Base-by-base conservation (phyloP, 2,797 vertebrate genomes). In the Yasuhikotakia modesta region DNA sequence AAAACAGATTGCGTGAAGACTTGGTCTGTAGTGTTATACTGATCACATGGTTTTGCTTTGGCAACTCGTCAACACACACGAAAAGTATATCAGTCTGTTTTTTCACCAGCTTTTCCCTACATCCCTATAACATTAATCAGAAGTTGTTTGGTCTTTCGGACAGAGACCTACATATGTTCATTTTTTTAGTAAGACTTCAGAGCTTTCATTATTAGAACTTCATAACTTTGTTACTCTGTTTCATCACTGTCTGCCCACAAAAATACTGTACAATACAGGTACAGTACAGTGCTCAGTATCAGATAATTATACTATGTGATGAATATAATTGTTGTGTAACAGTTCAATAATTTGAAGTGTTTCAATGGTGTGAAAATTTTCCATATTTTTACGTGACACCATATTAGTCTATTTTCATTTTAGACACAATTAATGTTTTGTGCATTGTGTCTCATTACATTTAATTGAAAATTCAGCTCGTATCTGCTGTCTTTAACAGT, bases 21-120 rank as follows among this genome's bases (percentile, higher is more conserved):
- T 57, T 53, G 32, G 6, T 30, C 74, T 27, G 30, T 2, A 6
- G 45, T 43, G 43, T 68, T 72, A 71, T 43, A 11, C 10, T 66
- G 50, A 64, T 76, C 22, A 71, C 27, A 70, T 57, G 60, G 78
- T 76, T n/a, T 22, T 71, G 19, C 61, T 83, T 45, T 85, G 83
- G 76, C 70, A 71, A 45, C 35, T 43, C 57, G 57, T 60, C 79
- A 73, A 48, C 10, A 8, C 68, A 79, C 83, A 85, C 58, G 82
- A 85, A 80, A 86, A 86, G 45, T 78, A 43, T 79, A 86, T 86
- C 61, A 84, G 80, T 55, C 32, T 14, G 17, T 45, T 71, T 78
- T 69, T 74, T 60, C 60, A 79, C 80, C 45, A 43, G 50, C 81
- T 32, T 45, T 82, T 82, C 74, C 63, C 76, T 77, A 53, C 46